These are phyloP conservation scores for Corbicula japonica DNA, from an alignment of 2,888 invertebrate genomes.

Conservation along the genomic window DNA sequence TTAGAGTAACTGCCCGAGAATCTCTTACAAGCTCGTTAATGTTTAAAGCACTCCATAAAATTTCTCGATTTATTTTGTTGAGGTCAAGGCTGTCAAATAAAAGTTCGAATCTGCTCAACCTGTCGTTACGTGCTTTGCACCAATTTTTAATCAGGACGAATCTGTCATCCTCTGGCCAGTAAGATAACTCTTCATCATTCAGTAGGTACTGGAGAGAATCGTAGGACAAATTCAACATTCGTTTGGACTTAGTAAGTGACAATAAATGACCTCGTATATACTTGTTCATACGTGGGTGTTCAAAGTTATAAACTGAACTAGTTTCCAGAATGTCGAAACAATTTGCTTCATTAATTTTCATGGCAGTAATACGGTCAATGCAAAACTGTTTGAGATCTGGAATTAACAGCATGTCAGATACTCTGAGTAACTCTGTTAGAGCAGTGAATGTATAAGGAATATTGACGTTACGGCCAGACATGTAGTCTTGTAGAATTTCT, in stretches of 20 bases:
- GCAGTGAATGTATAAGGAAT: background rate
- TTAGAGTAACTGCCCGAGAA: background rate
- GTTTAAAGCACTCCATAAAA: background rate
- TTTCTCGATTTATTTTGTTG: background rate
- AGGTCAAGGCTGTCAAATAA: conserved; percentile 2
- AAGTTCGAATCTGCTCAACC: background rate
- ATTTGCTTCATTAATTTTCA: conserved; percentile 4
- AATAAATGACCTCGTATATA: conserved; percentile 4
- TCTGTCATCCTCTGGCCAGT: conserved; percentile 10
- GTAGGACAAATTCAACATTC: background rate
- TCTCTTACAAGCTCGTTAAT: background rate
- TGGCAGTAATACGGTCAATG: background rate
- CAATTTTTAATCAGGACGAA: conserved; percentile 7
- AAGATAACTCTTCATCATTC: background rate
- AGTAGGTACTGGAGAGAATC: background rate
- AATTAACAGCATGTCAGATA: conserved; percentile 19
- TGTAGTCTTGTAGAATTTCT: too few relatives aligned
- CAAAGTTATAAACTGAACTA: conserved; percentile 11
- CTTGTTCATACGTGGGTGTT: conserved; percentile 1
- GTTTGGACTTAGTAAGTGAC: background rate
- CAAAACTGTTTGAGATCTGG: conserved; percentile 5
- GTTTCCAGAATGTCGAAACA: conserved; percentile 3
- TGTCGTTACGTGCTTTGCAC: background rate
- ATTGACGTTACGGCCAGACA: background rate
- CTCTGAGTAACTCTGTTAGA: background rate